Evolutionary conservation across 2,888 invertebrate genomes (phyloP).

Genomic region (Saturnia pavonia): DNA sequence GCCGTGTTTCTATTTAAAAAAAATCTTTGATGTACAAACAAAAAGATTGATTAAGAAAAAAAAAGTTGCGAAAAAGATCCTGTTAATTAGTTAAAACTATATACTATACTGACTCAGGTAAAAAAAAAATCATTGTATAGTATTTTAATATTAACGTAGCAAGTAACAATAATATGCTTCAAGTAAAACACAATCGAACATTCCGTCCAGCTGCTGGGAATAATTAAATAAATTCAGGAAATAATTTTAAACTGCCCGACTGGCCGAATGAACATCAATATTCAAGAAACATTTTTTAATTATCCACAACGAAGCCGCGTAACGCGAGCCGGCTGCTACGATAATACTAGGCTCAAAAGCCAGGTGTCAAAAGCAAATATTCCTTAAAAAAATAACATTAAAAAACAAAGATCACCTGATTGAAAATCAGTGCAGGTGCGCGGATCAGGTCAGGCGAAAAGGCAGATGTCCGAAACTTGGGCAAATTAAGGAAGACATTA

Average conservation of each 20-base stretch:
- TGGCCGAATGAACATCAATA: constrained; percentile 47
- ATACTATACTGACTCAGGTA: too few relatives aligned
- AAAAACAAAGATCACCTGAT: constrained; percentile 62
- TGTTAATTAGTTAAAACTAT: neutral
- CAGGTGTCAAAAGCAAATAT: constrained; percentile 67
- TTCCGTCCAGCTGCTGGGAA: constrained; percentile 37
- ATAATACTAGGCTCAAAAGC: constrained; percentile 56
- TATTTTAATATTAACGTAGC: neutral
- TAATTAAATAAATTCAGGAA: constrained; percentile 44
- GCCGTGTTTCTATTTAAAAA: too few relatives aligned
- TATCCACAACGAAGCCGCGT: constrained; percentile 48
- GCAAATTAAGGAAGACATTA: constrained; percentile 45
- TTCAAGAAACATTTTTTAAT: constrained; percentile 32
- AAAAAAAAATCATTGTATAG: too few relatives aligned
- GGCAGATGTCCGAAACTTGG: constrained; percentile 66
- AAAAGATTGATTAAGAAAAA: too few relatives aligned
- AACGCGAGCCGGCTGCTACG: constrained; percentile 37
- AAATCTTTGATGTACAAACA: too few relatives aligned
- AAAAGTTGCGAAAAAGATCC: too few relatives aligned
- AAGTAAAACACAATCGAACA: constrained; percentile 29
- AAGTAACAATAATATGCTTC: constrained; percentile 7
- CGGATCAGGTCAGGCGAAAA: constrained; percentile 65
- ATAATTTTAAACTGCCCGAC: constrained; percentile 46
- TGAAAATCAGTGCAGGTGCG: constrained; percentile 78
- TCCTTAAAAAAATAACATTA: constrained; percentile 40